Evolutionary conservation across 2,797 vertebrate genomes (phyloP), one percentile per base, ranked within the genome.

Genomic region (Holocentrus rufus): DNA sequence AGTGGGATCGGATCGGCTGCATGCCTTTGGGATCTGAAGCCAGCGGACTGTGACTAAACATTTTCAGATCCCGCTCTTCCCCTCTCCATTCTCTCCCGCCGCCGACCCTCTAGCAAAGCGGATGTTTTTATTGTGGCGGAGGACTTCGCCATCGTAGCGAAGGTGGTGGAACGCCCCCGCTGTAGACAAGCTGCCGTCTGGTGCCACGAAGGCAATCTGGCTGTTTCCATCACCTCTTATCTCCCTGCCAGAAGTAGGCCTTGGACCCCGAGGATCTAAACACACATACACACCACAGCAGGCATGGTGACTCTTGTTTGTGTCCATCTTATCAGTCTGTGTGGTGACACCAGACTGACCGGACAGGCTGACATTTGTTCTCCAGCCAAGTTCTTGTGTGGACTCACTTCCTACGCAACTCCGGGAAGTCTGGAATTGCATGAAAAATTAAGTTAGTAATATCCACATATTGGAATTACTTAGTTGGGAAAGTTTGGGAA

Each of bases 191-290:
- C 54, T 57, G 54, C 23, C 9, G 18, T 18, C 56, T 36, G 31
- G 17, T 58, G 17, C 18, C 10, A n/a, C 10, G 8, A 54, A 74
- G 76, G 74, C 76, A 42, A 20, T 17, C 34, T 2, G 61, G 65
- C 73, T 73, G 53, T 23, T 36, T 39, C 31, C 7, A 27, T 25
- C 59, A 22, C 2, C 11, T 36, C 52, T 85, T 84, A 87, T 88
- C 89, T 81, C 65, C 31, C 56, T 17, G 59, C 67, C 31, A 47
- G 49, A 77, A 80, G 76, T 53, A 85, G 72, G 65, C 82, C 81
- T 82, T 82, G 76, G 65, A 77, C 65, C 62, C 34, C 7, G 13
- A 7, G 52, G 22, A 13, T 3, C 27, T 30, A 39, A 36, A 34
- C 17, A 20, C 56, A 36, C 17, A n/a, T 17, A 20, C 56, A 20